Percentiles rank a stretch among this genome's conserved stretches.
phyloP scores from a whole-genome alignment of 1,140 invertebrate species.

The Anastrepha ludens region DNA sequence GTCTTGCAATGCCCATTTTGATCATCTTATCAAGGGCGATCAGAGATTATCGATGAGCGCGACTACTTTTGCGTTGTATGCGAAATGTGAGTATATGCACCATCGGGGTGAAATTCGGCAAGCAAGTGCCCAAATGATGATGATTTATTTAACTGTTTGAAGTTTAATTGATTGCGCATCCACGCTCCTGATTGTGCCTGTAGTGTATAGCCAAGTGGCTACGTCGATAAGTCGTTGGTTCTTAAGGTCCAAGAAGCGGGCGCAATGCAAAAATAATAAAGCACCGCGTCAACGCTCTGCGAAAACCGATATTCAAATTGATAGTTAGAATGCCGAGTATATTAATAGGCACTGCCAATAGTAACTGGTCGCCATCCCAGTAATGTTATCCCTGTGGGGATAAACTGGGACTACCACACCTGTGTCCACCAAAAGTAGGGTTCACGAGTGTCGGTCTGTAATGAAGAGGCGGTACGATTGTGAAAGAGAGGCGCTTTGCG shows the following conservation, averaged over 20 bases:
- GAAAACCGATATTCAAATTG: background rate
- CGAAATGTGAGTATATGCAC: background rate
- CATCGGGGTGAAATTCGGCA: background rate
- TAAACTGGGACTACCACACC: background rate
- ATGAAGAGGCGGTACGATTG: no score
- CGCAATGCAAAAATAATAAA: background rate
- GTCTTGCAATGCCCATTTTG: slow-evolving; percentile 62
- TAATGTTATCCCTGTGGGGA: no score
- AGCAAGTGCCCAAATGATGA: background rate
- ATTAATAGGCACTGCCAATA: no score
- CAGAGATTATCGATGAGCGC: background rate
- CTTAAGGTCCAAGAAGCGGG: background rate
- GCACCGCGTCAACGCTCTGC: background rate
- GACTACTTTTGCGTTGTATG: slow-evolving; percentile 10
- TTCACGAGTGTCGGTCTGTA: no score
- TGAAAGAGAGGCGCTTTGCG: background rate
- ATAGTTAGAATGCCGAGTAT: no score
- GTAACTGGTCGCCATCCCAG: no score
- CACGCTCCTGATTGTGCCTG: background rate
- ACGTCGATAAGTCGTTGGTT: slow-evolving; percentile 4
- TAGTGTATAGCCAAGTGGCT: background rate
- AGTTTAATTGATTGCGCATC: background rate
- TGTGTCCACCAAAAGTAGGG: background rate
- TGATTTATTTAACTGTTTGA: background rate
- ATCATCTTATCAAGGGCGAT: slow-evolving; percentile 63